A percentile compares a stretch with the other conserved stretches of the same genome.
phyloP scores from a whole-genome alignment of 2,113 vertebrate species.

The Gadus chalcogrammus region DNA sequence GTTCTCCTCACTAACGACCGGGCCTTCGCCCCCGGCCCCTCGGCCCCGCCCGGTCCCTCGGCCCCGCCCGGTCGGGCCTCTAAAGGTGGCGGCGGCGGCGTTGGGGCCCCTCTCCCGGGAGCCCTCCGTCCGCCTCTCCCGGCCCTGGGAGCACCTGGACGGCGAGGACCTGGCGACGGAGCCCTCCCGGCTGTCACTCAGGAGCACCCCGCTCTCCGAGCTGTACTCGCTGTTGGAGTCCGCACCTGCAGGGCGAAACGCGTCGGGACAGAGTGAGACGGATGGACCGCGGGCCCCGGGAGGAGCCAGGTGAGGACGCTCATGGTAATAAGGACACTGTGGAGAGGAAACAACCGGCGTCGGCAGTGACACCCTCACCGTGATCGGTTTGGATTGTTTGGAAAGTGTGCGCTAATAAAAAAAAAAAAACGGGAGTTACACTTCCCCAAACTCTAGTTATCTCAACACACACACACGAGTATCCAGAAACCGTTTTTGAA shows the following conservation, averaged over 20 bases:
- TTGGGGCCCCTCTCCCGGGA: conserved; percentile 29
- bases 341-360: neutral
- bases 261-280: conserved; percentile 22
- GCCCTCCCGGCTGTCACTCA: conserved; percentile 60
- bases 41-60: no score
- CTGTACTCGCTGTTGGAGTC: conserved; percentile 61
- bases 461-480: neutral
- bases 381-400: no score
- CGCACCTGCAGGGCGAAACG: conserved; percentile 42
- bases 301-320: neutral
- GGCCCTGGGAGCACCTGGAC: conserved; percentile 26
- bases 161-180: conserved; percentile 21
- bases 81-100: conserved; percentile 5
- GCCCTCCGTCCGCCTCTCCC: conserved; percentile 16
- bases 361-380: no score
- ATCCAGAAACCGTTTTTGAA: neutral
- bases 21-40: no score
- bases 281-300: conserved; percentile 50
- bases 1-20: no score
- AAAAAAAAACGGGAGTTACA: neutral
- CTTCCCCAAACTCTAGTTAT: neutral
- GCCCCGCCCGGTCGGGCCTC: no score
- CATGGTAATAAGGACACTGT: neutral
- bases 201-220: conserved; percentile 54
- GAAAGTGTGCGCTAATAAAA: neutral